phyloP scores from a whole-genome alignment of 2,113 vertebrate species.

The Corythaixoides concolor region DNA sequence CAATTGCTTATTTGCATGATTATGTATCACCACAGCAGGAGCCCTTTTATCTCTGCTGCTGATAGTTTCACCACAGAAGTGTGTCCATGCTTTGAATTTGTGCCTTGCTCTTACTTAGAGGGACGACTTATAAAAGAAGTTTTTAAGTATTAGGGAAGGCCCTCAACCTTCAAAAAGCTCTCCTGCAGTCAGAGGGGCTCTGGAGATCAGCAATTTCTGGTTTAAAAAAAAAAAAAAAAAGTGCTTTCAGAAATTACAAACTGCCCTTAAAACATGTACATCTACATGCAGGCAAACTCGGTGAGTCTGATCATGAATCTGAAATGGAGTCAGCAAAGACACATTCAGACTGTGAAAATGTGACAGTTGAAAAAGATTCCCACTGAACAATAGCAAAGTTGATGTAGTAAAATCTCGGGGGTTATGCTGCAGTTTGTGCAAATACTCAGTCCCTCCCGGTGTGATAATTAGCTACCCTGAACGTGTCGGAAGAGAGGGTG shows the following conservation, averaged over 20 bases:
- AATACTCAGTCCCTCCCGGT: not conserved
- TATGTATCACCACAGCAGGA: not conserved
- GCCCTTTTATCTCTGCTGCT: not conserved
- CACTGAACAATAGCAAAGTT: not conserved
- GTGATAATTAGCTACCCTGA: not conserved
- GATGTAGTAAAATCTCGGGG: not conserved
- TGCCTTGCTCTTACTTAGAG: not conserved
- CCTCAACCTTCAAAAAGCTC: not conserved
- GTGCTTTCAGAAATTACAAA: not conserved
- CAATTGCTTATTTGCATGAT: constrained; percentile 32
- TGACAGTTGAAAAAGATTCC: not conserved
- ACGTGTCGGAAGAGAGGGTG: not conserved
- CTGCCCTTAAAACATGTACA: not conserved
- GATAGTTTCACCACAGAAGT: not conserved
- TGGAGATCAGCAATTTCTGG: not conserved
- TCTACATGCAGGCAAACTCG: not conserved
- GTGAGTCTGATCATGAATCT: not conserved
- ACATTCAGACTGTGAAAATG: not conserved
- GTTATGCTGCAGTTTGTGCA: not conserved
- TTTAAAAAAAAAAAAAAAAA: not conserved
- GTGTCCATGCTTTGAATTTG: not conserved
- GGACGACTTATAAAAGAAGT: not conserved
- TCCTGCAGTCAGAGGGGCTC: not conserved
- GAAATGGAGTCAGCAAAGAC: not conserved
- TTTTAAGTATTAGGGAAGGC: not conserved